These are phyloP conservation scores for Gortyna flavago DNA, from an alignment of 2,888 invertebrate genomes.

Conservation along the genomic window DNA sequence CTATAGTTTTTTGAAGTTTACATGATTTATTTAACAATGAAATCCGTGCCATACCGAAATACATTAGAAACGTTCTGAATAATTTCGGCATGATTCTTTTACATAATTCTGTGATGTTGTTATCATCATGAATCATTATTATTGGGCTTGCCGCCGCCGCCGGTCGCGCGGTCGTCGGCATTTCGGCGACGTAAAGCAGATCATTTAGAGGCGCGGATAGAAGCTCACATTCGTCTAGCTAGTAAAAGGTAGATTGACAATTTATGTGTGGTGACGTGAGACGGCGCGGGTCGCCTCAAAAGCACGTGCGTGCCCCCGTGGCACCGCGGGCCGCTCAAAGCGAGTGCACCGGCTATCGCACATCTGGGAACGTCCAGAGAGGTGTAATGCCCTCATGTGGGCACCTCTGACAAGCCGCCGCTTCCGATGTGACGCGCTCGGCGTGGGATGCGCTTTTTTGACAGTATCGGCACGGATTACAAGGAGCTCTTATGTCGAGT, in stretches of 20 bases:
- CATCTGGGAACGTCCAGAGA: slow-evolving; percentile 82
- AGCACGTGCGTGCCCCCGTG: slow-evolving; percentile 87
- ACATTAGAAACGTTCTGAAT: slow-evolving; percentile 12
- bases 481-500: slow-evolving; percentile 77
- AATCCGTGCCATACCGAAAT: slow-evolving; percentile 1
- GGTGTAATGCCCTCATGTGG: slow-evolving; percentile 87
- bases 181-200: slow-evolving; percentile 71
- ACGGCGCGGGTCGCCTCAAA: slow-evolving; percentile 82
- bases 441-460: slow-evolving; percentile 85
- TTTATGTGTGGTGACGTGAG: slow-evolving; percentile 85
- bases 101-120: slow-evolving; percentile 22
- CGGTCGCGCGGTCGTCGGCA: slow-evolving; percentile 54
- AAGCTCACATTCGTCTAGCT: slow-evolving; percentile 72
- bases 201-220: slow-evolving; percentile 69
- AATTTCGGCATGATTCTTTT: slow-evolving; percentile 33
- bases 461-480: slow-evolving; percentile 79
- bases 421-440: slow-evolving; percentile 76
- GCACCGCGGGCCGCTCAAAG: slow-evolving; percentile 82
- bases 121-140: slow-evolving; percentile 50
- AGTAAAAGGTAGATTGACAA: slow-evolving; percentile 82
- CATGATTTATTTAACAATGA: neutral
- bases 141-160: slow-evolving; percentile 49
- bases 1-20: neutral
- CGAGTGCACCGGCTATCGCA: slow-evolving; percentile 75
- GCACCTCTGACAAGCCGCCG: slow-evolving; percentile 86